Conservation (phyloP, 2,797 vertebrate genomes). For the Liasis olivaceus region DNA sequence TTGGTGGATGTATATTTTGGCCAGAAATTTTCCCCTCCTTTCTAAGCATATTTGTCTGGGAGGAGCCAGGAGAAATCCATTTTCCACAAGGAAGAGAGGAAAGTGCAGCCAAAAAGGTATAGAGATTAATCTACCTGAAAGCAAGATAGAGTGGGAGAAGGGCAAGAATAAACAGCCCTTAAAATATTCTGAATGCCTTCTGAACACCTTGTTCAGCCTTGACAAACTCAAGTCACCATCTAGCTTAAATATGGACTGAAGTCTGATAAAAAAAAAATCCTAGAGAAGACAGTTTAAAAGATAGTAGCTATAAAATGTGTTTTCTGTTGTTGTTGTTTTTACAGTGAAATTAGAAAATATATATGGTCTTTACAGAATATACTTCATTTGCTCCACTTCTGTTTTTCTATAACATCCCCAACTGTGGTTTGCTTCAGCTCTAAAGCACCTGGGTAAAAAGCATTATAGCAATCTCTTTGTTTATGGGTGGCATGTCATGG, state of each 20-base stretch:
- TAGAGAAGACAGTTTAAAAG: neutral
- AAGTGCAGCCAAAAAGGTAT: slow-evolving; percentile 43
- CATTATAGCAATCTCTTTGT: neutral
- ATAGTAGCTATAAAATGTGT: neutral
- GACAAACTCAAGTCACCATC: slow-evolving; percentile 13
- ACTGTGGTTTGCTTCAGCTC: neutral
- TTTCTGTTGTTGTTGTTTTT: neutral
- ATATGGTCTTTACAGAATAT: neutral
- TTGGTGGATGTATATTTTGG: neutral
- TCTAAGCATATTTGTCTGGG: slow-evolving; percentile 13
- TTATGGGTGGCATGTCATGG: neutral
- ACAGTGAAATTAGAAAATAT: neutral
- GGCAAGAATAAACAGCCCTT: neutral
- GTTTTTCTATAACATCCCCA: neutral
- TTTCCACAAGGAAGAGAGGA: neutral
- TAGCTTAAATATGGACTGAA: neutral
- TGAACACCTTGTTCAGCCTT: slow-evolving; percentile 9
- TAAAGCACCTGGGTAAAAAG: neutral
- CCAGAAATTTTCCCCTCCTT: neutral
- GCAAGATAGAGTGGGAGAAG: neutral
- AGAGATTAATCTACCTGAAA: neutral
- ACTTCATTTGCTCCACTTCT: neutral
- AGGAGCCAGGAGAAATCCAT: slow-evolving; percentile 12
- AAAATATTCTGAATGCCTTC: neutral
- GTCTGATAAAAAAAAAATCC: neutral